These are phyloP conservation scores for Genyomyrus donnyi DNA, from an alignment of 2,113 vertebrate genomes.

Conservation along the genomic window DNA sequence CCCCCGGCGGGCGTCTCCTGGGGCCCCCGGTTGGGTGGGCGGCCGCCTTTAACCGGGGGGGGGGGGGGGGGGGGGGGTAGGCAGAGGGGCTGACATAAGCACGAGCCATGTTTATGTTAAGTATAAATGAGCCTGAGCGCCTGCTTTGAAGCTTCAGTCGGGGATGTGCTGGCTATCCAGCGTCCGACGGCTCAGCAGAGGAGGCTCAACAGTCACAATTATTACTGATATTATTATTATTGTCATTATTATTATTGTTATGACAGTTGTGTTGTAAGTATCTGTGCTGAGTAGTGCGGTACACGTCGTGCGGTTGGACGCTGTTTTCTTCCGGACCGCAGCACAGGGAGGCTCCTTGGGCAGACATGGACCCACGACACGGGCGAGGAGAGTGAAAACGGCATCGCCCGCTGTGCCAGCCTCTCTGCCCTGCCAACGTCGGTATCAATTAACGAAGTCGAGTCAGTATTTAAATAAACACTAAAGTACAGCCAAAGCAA, in stretches of 20 bases:
- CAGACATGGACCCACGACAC: not conserved
- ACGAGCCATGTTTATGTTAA: not conserved
- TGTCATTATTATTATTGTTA: not conserved
- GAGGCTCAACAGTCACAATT: not conserved
- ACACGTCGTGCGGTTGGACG: not conserved
- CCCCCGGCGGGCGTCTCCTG: too few species aligned
- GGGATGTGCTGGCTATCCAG: not conserved
- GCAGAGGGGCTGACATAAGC: not conserved
- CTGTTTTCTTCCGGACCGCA: not conserved
- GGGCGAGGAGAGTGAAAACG: not conserved
- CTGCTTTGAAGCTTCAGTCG: not conserved
- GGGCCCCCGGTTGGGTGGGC: too few species aligned
- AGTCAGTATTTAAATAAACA: constrained; percentile 58
- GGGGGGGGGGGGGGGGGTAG: not conserved
- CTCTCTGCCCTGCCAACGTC: not conserved
- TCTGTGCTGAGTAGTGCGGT: not conserved
- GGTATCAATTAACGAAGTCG: constrained; percentile 38
- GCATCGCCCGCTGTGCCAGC: not conserved
- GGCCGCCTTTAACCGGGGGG: too few species aligned
- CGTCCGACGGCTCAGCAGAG: not conserved
- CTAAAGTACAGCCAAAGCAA: constrained; percentile 50
- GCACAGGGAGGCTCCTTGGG: not conserved
- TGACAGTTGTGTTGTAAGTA: not conserved
- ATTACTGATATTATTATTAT: not conserved
- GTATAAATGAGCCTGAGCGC: not conserved